Percentiles rank a stretch among this genome's conserved stretches.
Conservation (phyloP, 2,888 invertebrate genomes). For the Eilema depressum region DNA sequence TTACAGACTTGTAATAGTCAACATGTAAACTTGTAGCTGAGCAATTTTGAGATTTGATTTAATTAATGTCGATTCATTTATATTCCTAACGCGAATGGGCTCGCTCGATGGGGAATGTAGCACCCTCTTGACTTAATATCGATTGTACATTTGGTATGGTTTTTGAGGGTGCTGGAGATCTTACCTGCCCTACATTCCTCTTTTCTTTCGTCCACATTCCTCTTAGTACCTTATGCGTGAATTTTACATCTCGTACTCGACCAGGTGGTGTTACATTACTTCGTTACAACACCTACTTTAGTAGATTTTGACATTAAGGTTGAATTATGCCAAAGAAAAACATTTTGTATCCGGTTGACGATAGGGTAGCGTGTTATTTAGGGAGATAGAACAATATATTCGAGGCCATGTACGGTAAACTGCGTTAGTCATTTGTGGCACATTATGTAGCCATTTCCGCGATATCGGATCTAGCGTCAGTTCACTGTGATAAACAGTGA, state of each 20-base stretch:
- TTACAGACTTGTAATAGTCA: constrained; percentile 49
- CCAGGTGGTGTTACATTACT: no score
- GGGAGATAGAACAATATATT: no score
- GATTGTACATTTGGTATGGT: not conserved
- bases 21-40: constrained; percentile 14
- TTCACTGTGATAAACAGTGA: not conserved
- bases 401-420: not conserved
- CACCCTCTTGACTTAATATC: not conserved
- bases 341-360: not conserved
- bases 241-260: not conserved
- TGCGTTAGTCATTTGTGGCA: not conserved
- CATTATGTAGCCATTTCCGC: not conserved
- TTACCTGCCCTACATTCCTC: not conserved
- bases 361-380: no score
- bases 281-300: not conserved
- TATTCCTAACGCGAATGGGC: not conserved
- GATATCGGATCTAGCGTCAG: not conserved
- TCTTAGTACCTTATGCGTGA: not conserved
- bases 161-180: not conserved
- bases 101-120: not conserved
- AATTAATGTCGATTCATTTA: constrained; percentile 1
- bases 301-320: not conserved
- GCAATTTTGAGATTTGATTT: constrained; percentile 41
- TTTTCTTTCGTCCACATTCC: not conserved
- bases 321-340: no score